Evolutionary conservation across 2,888 invertebrate species (phyloP), one percentile per base, ranked within the genome.

Genomic region (Parnassius apollo): DNA sequence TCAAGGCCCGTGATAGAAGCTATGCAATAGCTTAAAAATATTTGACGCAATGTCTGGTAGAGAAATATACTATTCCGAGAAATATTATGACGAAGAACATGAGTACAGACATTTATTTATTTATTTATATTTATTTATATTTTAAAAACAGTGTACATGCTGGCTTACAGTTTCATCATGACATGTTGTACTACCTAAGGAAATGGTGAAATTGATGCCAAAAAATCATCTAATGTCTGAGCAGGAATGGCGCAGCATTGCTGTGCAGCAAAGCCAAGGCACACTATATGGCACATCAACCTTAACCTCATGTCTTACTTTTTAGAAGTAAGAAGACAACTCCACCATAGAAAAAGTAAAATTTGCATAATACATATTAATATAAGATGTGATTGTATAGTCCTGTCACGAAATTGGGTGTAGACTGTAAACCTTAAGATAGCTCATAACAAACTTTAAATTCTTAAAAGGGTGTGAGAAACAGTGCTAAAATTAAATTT

Each of bases 201-300:
- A 98, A 71, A 93, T 98, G 86, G 96, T 96, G 0, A 97, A 97
- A 82, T 87, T 96, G 67, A 96, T 99, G 25, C 98, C 98, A 0
- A 98, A 96, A 86, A 96, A 96, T 59, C 98, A 98, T 84, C 90
- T 99, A 66, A 98, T 99, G 98, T 93, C 96, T 0, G 99, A 99
- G 85, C 92, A 94, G 55, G 98, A 99, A 88, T 99, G 98, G 99
- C 94, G 98, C 76, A 93, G 95, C 62, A 95, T 99, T 68, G 99
- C 98, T 1, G 98, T 99, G 0, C 98, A 98, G 84, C 99, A 99
- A 84, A 98, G 98, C 75, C 96, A 96, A 74, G 98, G 98, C 58
- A 12, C 98, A 99, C 88, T 99, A 98, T 75, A 98, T 99, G 98
- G 96, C 95, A 69, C 98, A 99, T 85, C 94, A 96, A 76, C 99